A percentile compares a stretch with the other conserved stretches of the same genome.
phyloP scores from a whole-genome alignment of 2,113 vertebrate species.

The Pipra filicauda region DNA sequence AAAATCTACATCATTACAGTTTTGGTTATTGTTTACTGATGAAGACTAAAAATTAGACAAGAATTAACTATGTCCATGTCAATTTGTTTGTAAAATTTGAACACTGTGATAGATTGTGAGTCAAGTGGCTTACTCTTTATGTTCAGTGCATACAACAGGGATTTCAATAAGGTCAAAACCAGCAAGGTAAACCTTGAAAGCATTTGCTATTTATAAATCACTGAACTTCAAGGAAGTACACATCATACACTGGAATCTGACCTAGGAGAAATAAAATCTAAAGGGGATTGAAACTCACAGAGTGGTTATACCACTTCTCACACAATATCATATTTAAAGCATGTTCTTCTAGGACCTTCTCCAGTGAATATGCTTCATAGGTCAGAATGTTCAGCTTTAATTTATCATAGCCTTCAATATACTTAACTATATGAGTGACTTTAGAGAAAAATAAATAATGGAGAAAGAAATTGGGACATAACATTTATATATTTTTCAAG shows the following conservation, averaged over 20 bases:
- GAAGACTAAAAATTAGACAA: neutral
- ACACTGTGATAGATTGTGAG: neutral
- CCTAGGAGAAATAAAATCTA: conserved; percentile 51
- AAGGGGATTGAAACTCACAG: conserved; percentile 8
- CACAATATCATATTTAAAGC: conserved; percentile 56
- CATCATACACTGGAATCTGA: conserved; percentile 40
- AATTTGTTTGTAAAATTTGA: neutral
- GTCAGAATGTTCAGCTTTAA: neutral
- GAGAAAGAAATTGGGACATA: neutral
- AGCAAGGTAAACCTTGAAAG: conserved; percentile 47
- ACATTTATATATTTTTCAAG: neutral
- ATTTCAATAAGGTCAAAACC: conserved; percentile 37
- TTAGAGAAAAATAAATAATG: neutral
- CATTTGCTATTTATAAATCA: conserved; percentile 52
- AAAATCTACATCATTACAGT: neutral
- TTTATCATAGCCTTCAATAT: neutral
- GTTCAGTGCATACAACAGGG: neutral
- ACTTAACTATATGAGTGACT: neutral
- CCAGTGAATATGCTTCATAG: neutral
- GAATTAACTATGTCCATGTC: neutral
- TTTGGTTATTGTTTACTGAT: neutral
- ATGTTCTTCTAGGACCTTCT: neutral
- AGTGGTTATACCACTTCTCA: neutral
- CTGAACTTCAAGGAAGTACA: conserved; percentile 29
- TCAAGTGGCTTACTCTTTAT: neutral